Evolutionary conservation across 2,888 invertebrate genomes (phyloP).

Genomic region (Urechis unicinctus): DNA sequence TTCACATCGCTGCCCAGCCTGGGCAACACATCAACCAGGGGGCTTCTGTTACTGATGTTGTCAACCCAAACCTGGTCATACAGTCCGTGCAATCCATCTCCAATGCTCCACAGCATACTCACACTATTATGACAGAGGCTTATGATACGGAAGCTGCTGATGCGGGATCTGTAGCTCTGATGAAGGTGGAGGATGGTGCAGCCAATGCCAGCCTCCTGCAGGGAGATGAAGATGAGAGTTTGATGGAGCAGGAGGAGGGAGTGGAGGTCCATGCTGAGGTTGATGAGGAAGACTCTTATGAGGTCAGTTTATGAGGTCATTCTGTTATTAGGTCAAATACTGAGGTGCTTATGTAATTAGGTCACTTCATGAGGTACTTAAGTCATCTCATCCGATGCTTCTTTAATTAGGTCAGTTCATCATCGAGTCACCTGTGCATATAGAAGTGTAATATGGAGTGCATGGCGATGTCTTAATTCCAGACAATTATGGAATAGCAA

Average conservation of each 20-base stretch:
- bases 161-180: neutral
- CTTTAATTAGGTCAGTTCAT: too few species aligned
- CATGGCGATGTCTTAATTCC: too few species aligned
- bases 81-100: slow-evolving; percentile 26
- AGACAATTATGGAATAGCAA: too few species aligned
- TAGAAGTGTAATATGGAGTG: too few species aligned
- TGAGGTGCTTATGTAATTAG: too few species aligned
- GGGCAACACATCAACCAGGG: neutral
- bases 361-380: too few species aligned
- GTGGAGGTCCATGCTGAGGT: neutral
- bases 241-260: slow-evolving; percentile 1
- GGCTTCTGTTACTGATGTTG: slow-evolving; percentile 19
- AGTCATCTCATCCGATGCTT: too few species aligned
- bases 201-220: neutral
- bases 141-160: neutral
- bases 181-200: neutral
- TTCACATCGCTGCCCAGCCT: too few species aligned
- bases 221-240: slow-evolving; percentile 1
- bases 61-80: slow-evolving; percentile 41
- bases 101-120: neutral
- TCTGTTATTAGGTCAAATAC: neutral
- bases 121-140: neutral
- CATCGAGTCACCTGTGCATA: too few species aligned
- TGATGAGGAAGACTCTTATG: slow-evolving; percentile 4
- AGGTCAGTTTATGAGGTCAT: neutral